Conservation (phyloP, 2,797 vertebrate genomes). For the Artibeus lituratus region DNA sequence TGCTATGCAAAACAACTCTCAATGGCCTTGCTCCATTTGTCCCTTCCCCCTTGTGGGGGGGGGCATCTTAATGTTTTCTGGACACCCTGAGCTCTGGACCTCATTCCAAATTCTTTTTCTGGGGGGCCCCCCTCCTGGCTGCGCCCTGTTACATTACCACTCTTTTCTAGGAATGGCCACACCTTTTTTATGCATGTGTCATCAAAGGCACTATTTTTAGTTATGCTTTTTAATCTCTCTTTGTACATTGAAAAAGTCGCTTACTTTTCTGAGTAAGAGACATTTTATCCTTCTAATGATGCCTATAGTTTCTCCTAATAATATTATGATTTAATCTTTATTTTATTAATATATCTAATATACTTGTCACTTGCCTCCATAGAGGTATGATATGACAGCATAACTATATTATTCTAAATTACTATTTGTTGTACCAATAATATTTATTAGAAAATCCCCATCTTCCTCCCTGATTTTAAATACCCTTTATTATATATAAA, state of each 20-base stretch:
- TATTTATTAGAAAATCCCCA: neutral
- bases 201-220: neutral
- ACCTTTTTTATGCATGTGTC: neutral
- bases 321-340: neutral
- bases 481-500: neutral
- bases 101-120: no score
- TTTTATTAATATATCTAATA: neutral
- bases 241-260: neutral
- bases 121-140: no score
- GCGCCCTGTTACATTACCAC: no score
- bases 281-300: neutral
- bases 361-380: neutral
- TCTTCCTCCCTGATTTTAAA: neutral
- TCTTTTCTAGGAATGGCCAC: neutral
- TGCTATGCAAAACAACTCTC: no score
- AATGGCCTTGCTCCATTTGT: no score
- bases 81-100: no score
- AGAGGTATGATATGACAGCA: neutral
- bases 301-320: neutral
- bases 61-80: no score
- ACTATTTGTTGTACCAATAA: neutral
- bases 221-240: neutral
- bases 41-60: no score
- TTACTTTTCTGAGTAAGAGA: neutral
- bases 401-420: neutral